Conservation (phyloP, 2,888 invertebrate genomes). For the Thysanoteuthis rhombus region DNA sequence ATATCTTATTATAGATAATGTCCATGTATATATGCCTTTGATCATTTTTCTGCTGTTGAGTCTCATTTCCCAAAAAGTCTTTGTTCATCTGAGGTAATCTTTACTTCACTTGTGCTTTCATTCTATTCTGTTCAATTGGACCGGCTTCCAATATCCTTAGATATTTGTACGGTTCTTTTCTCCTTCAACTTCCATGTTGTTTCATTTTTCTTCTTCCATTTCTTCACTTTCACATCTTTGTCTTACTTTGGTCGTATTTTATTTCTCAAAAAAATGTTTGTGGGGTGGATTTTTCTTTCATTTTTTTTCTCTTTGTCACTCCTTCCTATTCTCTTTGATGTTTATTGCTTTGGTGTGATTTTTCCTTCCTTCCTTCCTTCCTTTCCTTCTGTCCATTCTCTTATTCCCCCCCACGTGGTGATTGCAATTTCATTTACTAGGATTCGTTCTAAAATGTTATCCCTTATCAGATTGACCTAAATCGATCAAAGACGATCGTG, state of each 20-base stretch:
- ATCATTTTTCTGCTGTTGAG: too few species aligned
- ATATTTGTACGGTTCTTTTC: too few species aligned
- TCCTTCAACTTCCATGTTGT: too few species aligned
- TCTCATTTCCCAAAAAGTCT: too few species aligned
- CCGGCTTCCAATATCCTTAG: too few species aligned
- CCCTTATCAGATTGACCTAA: neutral
- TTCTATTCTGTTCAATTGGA: too few species aligned
- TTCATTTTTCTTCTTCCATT: neutral
- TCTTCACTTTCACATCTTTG: neutral
- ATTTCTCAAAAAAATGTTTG: too few species aligned
- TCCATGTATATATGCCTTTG: too few species aligned
- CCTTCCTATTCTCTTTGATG: neutral
- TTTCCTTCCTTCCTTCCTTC: neutral
- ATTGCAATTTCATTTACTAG: neutral
- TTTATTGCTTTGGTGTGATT: neutral
- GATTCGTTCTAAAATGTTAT: neutral
- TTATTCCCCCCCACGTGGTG: neutral
- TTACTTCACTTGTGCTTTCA: too few species aligned
- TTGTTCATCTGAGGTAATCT: too few species aligned
- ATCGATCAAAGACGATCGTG: neutral
- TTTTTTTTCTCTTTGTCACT: neutral
- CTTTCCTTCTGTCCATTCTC: too few species aligned
- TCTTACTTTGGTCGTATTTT: neutral
- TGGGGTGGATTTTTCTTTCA: neutral
- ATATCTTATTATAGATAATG: too few species aligned